phyloP scores from a whole-genome alignment of 2,797 vertebrate genomes.

The Ispidina lecontei region DNA sequence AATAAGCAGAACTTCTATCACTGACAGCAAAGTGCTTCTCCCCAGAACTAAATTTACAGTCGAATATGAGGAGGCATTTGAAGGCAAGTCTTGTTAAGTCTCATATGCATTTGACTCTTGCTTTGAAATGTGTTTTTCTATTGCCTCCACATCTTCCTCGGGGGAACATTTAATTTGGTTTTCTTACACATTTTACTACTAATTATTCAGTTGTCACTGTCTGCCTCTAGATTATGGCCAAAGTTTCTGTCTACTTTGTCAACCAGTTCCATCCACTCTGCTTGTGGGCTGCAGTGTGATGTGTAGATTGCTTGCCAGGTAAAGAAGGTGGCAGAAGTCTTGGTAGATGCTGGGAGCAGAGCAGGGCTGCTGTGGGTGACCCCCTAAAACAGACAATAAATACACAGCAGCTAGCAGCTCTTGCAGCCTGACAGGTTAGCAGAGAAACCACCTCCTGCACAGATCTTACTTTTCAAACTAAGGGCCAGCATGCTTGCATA shows the following conservation, averaged over 20 bases:
- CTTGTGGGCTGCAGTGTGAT: background rate
- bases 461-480: rapidly evolving
- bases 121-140: slow-evolving; percentile 18
- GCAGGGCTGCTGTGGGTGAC: background rate
- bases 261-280: background rate
- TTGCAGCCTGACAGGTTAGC: background rate
- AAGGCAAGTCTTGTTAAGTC: background rate
- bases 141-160: slow-evolving; percentile 30
- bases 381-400: background rate
- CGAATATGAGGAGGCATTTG: background rate
- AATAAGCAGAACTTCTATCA: slow-evolving; percentile 1
- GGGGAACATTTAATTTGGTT: background rate
- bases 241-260: slow-evolving; percentile 18
- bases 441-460: background rate
- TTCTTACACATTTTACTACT: background rate
- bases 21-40: background rate
- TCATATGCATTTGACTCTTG: background rate
- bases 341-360: background rate
- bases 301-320: background rate
- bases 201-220: background rate
- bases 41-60: background rate
- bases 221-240: background rate
- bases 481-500: background rate
- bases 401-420: background rate
- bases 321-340: background rate